A percentile compares a stretch with the other conserved stretches of the same genome.
These are phyloP conservation scores for Oncorhynchus gorbuscha DNA, from an alignment of 2,113 vertebrate genomes.

Conservation along the genomic window DNA sequence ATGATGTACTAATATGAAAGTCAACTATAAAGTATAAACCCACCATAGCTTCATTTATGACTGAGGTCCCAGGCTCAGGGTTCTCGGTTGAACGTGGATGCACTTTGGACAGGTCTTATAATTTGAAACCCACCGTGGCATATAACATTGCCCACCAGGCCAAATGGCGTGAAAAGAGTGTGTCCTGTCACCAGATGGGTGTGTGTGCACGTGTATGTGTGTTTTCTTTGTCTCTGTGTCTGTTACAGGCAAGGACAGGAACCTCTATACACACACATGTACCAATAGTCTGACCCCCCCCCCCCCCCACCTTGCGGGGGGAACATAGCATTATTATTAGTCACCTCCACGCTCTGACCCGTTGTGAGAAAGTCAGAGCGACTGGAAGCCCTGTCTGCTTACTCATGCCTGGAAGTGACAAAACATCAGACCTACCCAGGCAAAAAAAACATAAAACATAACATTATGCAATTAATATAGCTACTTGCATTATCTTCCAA, in stretches of 20 bases:
- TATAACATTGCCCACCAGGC: conserved; percentile 1
- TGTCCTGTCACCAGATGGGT: conserved; percentile 37
- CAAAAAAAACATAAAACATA: neutral
- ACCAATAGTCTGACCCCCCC: neutral
- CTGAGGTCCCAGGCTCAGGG: too few relatives aligned
- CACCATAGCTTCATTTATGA: too few relatives aligned
- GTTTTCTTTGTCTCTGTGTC: conserved; percentile 13
- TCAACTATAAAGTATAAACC: too few relatives aligned
- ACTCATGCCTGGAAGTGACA: conserved; percentile 46
- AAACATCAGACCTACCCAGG: conserved; percentile 15
- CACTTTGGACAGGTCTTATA: too few relatives aligned
- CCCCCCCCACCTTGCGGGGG: too few relatives aligned
- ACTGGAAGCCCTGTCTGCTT: conserved; percentile 15
- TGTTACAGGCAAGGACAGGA: conserved; percentile 29
- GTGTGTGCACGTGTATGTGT: conserved; percentile 14
- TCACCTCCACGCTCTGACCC: conserved; percentile 32
- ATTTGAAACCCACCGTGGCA: too few relatives aligned
- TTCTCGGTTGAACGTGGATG: too few relatives aligned
- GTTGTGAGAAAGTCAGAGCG: conserved; percentile 41
- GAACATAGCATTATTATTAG: conserved; percentile 30
- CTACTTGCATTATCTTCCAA: conserved; percentile 1
- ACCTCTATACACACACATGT: conserved; percentile 12
- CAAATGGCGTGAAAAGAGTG: conserved; percentile 40
- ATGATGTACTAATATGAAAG: too few relatives aligned
- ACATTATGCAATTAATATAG: conserved; percentile 3